Evolutionary conservation across 2,113 vertebrate species (phyloP).

Genomic region (Esox niger): DNA sequence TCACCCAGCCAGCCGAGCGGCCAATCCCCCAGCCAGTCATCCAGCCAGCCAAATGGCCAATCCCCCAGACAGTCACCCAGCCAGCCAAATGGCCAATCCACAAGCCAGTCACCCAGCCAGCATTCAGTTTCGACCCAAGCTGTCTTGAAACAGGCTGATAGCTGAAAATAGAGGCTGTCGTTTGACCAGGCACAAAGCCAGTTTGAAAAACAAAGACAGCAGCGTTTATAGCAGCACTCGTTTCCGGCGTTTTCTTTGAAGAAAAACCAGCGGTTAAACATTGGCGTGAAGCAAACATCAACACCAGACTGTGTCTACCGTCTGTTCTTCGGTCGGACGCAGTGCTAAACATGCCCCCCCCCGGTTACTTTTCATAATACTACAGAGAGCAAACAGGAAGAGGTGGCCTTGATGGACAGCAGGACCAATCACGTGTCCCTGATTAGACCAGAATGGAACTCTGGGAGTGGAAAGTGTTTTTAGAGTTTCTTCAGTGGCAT

Average conservation of each 20-base stretch:
- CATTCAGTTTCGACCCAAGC: neutral
- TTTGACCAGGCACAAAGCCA: neutral
- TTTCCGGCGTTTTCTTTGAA: neutral
- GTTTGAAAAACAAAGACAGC: neutral
- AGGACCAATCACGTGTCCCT: conserved; percentile 1
- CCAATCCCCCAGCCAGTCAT: no score
- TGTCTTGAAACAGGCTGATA: neutral
- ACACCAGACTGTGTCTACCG: neutral
- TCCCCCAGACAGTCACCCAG: no score
- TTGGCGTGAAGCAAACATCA: neutral
- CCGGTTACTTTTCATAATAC: neutral
- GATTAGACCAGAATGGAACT: neutral
- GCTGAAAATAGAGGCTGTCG: neutral
- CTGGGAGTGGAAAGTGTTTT: neutral
- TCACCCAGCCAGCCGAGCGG: accelerated
- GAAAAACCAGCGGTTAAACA: neutral
- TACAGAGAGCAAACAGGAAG: neutral
- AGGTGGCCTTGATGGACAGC: neutral
- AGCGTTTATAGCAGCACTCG: neutral
- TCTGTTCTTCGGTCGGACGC: neutral
- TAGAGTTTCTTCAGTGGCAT: neutral
- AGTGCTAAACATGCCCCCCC: neutral
- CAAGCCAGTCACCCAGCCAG: neutral
- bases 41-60: no score
- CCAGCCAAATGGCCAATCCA: no score